Evolutionary conservation across 2,797 vertebrate genomes (phyloP).

Genomic region (Chelmon rostratus): DNA sequence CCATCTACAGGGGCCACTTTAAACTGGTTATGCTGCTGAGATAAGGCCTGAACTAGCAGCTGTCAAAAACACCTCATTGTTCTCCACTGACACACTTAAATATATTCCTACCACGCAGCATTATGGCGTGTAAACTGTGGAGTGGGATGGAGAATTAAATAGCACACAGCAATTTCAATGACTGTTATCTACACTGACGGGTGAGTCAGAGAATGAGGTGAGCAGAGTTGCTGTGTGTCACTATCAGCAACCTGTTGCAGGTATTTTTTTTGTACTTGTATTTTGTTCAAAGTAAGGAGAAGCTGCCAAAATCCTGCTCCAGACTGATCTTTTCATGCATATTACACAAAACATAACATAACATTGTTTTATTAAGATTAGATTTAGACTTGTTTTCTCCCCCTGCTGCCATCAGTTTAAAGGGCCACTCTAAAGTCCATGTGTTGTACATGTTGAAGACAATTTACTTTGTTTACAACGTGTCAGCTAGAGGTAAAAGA

Average conservation of each 20-base stretch:
- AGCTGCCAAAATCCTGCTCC: neutral
- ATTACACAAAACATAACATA: neutral
- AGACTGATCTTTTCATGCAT: neutral
- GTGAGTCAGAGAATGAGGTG: slow-evolving; percentile 14
- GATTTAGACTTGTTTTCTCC: neutral
- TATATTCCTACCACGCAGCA: neutral
- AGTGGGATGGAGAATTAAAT: slow-evolving; percentile 15
- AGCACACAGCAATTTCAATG: slow-evolving; percentile 15
- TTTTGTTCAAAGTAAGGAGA: slow-evolving; percentile 7
- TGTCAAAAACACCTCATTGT: slow-evolving; percentile 1
- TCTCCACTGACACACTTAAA: slow-evolving; percentile 1
- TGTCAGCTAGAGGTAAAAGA: neutral
- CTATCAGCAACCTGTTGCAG: neutral
- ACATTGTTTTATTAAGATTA: neutral
- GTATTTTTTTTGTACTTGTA: neutral
- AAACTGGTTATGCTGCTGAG: neutral
- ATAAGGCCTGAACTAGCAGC: neutral
- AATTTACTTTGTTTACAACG: neutral
- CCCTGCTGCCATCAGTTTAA: neutral
- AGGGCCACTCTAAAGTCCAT: neutral
- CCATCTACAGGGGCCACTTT: neutral
- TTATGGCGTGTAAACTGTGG: neutral
- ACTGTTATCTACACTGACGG: slow-evolving; percentile 10
- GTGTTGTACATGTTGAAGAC: neutral
- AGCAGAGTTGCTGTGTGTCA: neutral